phyloP scores from a whole-genome alignment of 2,113 vertebrate genomes.

The cat (Felis catus) region DNA sequence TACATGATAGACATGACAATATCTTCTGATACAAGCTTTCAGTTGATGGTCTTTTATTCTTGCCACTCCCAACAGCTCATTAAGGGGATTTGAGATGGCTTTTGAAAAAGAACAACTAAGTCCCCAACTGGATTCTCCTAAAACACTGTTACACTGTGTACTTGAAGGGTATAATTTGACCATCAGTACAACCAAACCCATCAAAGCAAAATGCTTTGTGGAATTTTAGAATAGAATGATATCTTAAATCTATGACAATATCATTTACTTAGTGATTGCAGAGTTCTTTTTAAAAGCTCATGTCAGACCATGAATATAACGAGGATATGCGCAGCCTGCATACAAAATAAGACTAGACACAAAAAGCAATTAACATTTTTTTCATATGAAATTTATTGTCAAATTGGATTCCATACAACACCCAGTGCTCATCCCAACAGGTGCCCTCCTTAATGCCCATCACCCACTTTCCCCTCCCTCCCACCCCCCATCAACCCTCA shows the following conservation, averaged over 20 bases:
- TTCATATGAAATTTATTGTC: no score
- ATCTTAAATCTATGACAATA: not conserved
- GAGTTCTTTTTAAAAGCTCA: conserved; percentile 25
- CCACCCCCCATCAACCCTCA: no score
- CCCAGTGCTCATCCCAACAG: no score
- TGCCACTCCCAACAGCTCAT: not conserved
- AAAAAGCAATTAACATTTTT: not conserved
- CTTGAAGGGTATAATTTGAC: not conserved
- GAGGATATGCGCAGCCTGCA: not conserved
- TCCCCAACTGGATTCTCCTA: not conserved
- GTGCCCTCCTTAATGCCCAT: no score
- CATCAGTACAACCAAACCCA: not conserved
- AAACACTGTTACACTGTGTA: not conserved
- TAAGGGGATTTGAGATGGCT: not conserved
- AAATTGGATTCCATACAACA: no score
- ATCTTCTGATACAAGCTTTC: not conserved
- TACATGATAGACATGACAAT: not conserved
- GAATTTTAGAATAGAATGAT: not conserved
- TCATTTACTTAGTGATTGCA: not conserved
- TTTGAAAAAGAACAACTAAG: conserved; percentile 37
- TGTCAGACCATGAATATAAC: not conserved
- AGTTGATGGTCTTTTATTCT: not conserved
- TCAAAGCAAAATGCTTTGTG: not conserved
- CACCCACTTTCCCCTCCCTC: no score
- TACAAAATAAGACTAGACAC: not conserved